Conservation (phyloP, 1,140 invertebrate genomes). For the Drosophila erecta region DNA sequence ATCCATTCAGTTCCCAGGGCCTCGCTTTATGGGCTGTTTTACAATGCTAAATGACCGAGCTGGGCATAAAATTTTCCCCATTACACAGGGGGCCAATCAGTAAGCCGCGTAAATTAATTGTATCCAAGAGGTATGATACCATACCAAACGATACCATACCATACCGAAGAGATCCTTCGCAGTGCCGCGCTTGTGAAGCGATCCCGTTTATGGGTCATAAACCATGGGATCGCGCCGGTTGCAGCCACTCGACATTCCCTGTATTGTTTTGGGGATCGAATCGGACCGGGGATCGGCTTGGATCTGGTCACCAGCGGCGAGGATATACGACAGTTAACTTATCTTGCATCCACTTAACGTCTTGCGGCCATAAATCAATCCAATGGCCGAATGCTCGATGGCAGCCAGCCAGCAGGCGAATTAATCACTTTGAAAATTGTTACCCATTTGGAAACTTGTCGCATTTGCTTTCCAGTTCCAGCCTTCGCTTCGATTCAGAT, state of each 20-base stretch:
- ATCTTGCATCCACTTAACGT: constrained; percentile 84
- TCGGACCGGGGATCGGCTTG: background rate
- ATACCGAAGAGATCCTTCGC: constrained; percentile 53
- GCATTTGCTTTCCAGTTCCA: constrained; percentile 70
- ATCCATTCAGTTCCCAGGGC: constrained; percentile 52
- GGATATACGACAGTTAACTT: constrained; percentile 82
- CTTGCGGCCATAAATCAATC: constrained; percentile 83
- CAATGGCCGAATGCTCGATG: constrained; percentile 77
- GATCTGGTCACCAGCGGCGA: constrained; percentile 74
- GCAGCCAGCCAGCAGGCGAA: constrained; percentile 79
- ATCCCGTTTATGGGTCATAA: constrained; percentile 80
- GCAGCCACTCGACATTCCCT: constrained; percentile 42
- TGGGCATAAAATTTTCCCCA: constrained; percentile 68
- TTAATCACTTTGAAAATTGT: constrained; percentile 84
- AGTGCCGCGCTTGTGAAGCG: constrained; percentile 59
- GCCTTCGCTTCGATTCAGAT: background rate
- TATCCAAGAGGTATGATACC: constrained; percentile 38
- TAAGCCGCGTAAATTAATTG: constrained; percentile 78
- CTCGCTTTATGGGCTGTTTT: constrained; percentile 74
- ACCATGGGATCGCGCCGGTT: constrained; percentile 63
- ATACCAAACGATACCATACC: background rate
- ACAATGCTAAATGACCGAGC: constrained; percentile 69
- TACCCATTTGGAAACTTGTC: constrained; percentile 83
- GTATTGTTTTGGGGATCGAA: constrained; percentile 51
- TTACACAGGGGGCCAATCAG: constrained; percentile 73